Evolutionary conservation across 1,140 invertebrate genomes (phyloP), one percentile per base, ranked within the genome.

Genomic region (Drosophila parabipectinata): DNA sequence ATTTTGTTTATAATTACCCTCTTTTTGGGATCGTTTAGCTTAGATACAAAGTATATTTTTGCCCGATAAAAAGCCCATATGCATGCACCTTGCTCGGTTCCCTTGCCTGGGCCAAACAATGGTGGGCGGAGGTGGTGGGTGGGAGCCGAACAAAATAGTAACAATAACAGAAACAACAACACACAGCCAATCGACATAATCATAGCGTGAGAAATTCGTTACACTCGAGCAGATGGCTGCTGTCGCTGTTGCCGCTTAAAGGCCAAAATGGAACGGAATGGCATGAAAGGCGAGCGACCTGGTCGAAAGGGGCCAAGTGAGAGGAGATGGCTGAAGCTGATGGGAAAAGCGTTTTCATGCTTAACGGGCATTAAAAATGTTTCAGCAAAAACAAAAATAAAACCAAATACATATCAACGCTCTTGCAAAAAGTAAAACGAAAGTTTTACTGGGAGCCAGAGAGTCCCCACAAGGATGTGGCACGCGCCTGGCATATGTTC

Each of bases 141-240:
- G 44, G 44, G 18, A 9, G 9, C 59, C 59, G 56, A 72, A 73
- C 68, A 85, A 50, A 69, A 68, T 76, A 81, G 78, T 60, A 69
- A 78, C 78, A 81, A 81, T 56, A 79, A 79, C 52, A 79, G 48
- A 28, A 68, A 54, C 71, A 82, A 79, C 34, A 68, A 60, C 71
- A 82, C 62, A 79, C 55, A 73, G 73, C 67, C 81, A 83, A 88
- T 80, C 82, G 85, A 87, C 81, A 90, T 91, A 91, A 91, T 91
- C 89, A 91, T 85, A 79, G 66, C 89, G 90, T 91, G 89, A 66
- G 89, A 91, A 91, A 91, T 91, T 91, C 85, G 79, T 91, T 90
- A 76, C 73, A 79, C 81, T 79, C 63, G 50, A 68, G 71, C 89
- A 90, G 84, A 88, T 90, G 89, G 77, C 50, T 50, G 53, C 55